Conservation (phyloP, 2,797 vertebrate genomes). For the Columba guinea region DNA sequence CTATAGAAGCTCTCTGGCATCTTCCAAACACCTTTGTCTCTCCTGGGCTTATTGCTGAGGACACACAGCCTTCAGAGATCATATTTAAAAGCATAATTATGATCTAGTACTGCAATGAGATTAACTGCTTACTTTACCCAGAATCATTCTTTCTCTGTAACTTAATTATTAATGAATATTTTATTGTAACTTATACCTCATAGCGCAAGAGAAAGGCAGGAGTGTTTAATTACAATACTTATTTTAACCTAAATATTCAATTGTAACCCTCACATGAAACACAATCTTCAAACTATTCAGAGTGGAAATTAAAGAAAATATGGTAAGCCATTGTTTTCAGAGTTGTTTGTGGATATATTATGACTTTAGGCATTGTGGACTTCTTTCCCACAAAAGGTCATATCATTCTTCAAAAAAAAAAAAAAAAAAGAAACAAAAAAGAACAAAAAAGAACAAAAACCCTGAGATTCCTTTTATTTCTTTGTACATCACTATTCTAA, state of each 20-base stretch:
- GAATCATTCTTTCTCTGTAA: neutral
- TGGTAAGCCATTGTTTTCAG: neutral
- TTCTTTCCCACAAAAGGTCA: slow-evolving; percentile 48
- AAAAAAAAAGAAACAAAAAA: neutral
- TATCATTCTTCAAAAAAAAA: slow-evolving; percentile 11
- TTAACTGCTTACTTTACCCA: neutral
- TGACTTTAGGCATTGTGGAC: slow-evolving; percentile 5
- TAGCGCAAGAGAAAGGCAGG: neutral
- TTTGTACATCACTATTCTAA: slow-evolving; percentile 40
- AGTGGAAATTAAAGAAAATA: slow-evolving; percentile 23
- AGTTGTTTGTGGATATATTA: slow-evolving; percentile 18
- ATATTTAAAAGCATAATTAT: neutral
- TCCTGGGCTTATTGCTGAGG: neutral
- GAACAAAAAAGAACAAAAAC: neutral
- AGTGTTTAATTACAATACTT: neutral
- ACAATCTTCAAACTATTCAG: neutral
- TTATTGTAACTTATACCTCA: neutral
- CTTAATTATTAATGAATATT: neutral
- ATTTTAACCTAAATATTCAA: neutral
- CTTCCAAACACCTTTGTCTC: neutral
- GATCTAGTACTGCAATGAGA: neutral
- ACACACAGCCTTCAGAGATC: neutral
- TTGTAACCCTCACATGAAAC: neutral
- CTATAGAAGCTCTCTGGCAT: neutral
- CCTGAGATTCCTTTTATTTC: slow-evolving; percentile 47